Evolutionary conservation across 37 sponge, comb jelly and placozoan species (phyloP), one percentile per base, ranked within the genome.

Genomic region (Sycon ciliatum): DNA sequence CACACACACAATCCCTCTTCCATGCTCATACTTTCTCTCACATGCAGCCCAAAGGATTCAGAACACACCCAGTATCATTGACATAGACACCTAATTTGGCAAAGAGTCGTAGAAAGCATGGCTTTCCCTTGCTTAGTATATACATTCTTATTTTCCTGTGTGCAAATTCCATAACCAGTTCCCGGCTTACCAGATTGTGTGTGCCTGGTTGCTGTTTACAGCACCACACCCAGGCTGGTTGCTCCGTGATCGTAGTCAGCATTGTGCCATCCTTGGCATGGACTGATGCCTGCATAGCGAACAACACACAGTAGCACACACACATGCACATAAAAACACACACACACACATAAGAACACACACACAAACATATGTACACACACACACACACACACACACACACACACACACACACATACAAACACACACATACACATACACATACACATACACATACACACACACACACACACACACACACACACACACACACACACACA

Each of bases 401-500:
- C 49, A 42, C 49, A 42, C 49, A 42, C 49, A 42, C 49, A 42
- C 49, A 42, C 49, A 42, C 49, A 42, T 13, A 42, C 49, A 42
- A 9, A 42, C 49, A 42, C 49, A 42, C 49, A 42, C 49, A 42
- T 13, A 42, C 49, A 42, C 49, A 42, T 13, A 42, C 49, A 42
- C 49, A 42, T 13, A 42, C 63, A 60, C 9, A 24, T 18, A 11
- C 63, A 60, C 27, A 60, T 18, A 11, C 63, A 60, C 63, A 22
- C n/a, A 33, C 39, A 67, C 77, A 60, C 63, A 60, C 9, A 24
- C 32, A 11, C 63, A 60, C 27, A 60, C 32, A 11, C 63, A 60
- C 63, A 22, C n/a, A 33, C 39, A 67, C 77, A 76, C 52, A 7
- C 67, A 67, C 26, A 52, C 77, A 28, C 66, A 24, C 39, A 37